Base-by-base conservation (phyloP, 2,888 invertebrate species). In the Rhimphoctona megacephalus region DNA sequence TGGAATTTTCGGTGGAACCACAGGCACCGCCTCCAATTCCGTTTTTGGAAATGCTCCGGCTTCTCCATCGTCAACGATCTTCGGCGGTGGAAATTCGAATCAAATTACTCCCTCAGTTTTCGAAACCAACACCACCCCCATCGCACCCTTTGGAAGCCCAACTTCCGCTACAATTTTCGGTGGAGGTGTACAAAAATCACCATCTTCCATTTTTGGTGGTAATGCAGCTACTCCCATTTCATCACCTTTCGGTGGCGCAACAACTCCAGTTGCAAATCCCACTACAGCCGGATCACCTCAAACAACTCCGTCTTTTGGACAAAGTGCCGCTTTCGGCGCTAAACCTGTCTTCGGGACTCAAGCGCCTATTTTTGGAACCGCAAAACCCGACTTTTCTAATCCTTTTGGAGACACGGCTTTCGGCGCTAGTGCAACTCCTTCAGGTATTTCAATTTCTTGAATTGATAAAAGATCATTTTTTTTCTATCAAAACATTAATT, bases 281-380 rank as follows among this genome's bases (percentile, higher is more conserved):
- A 64, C 88, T 8, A 49, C 52, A 36, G 83, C 81, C 25, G 82
- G 73, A 33, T 54, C 81, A 25, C 85, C 76, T n/a, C 82, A 84
- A 57, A 67, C 72, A 9, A 3, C 80, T 11, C 19, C 92, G 0
- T 87, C 89, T 0, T 94, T 94, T 49, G 93, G 94, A 11, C 92
- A 92, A 52, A 36, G 92, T 46, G 83, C 93, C 0, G 77, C 92
- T 3, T 94, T 94, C 83, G 93, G 92, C 7, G 61, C 90, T 0
- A 93, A 93, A 81, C 91, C 94, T 14, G 90, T 91, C 2, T 94
- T 94, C 77, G 93, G 93, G 11, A 87, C 91, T 7, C 77, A 90
- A 11, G 43, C 89, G 19, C 73, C 91, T 17, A 88, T 91, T 4
- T 93, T 94, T 66, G 92, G 92, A 6, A 79, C 87, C 9, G 79